Base-by-base conservation (phyloP, 2,797 vertebrate species). In the Picus viridis region DNA sequence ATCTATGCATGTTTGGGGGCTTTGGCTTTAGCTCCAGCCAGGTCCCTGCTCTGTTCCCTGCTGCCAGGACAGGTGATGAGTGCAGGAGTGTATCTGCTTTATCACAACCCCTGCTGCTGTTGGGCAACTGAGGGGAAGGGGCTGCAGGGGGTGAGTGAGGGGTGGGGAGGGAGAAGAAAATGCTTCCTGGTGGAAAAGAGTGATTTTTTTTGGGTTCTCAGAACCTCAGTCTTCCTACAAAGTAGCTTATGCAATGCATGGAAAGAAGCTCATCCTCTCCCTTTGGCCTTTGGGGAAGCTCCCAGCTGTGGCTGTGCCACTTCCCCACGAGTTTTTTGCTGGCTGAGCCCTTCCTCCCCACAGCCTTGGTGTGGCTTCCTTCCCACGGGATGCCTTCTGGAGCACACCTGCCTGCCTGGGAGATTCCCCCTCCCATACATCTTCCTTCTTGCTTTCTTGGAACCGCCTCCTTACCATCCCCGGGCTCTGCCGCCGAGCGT, bases 381-480 rank as follows among this genome's bases (percentile, higher is more conserved):
- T 59, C 43, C 88, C 45, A 0, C 29, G 11, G 1, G 8, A 30
- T 73, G 84, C 71, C 43, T 62, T 62, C 12, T 7, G 0, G 36
- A 30, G 23, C 8, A 0, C 6, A 1, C 22, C 30, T n/a, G 39
- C 7, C 5, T 56, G 69, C 67, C 0, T 3, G 41, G 54, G 81
- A 70, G 24, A 27, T 47, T n/a, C 17, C 18, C 3, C 51, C 72
- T 83, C 65, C 58, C 47, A n/a, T 49, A 1, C 0, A 3, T 74
- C 82, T 81, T 77, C 81, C 70, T 67, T 32, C 58, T 53, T 45
- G 16, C 29, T 88, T 91, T 57, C 63, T 86, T 70, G 64, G 82
- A 71, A 74, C 45, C 49, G 51, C 23, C 32, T 51, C 39, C 45
- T 78, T 89, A 75, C 34, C n/a, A 39, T 22, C 59, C n/a, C 19